Evolutionary conservation across 2,888 invertebrate species (phyloP).

Genomic region (Amblyteles armatorius): DNA sequence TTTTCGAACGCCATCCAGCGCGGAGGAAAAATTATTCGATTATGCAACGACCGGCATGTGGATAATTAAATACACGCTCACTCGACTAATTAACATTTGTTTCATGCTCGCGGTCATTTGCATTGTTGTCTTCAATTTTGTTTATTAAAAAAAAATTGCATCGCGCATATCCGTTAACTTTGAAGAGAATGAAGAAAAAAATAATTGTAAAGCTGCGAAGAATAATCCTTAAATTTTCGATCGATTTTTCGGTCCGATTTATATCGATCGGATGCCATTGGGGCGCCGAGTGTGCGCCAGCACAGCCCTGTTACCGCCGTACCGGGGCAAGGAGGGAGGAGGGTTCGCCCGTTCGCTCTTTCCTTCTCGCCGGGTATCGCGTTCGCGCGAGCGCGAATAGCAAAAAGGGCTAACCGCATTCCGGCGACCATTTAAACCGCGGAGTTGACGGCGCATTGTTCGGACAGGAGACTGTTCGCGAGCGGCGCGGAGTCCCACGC

Average conservation of each 20-base stretch:
- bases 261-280: slow-evolving; percentile 29
- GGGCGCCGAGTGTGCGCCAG: slow-evolving; percentile 18
- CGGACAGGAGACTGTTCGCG: slow-evolving; percentile 44
- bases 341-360: slow-evolving; percentile 28
- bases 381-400: slow-evolving; percentile 72
- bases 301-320: slow-evolving; percentile 42
- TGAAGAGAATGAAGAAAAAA: too few relatives aligned
- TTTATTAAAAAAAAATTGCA: neutral
- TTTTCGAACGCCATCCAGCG: neutral
- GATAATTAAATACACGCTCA: neutral
- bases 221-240: neutral
- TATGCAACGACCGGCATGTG: neutral
- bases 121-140: neutral
- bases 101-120: neutral
- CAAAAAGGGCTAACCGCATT: slow-evolving; percentile 84
- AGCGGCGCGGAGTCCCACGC: slow-evolving; percentile 28
- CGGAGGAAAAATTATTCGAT: neutral
- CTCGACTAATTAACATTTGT: neutral
- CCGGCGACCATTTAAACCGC: slow-evolving; percentile 83
- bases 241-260: neutral
- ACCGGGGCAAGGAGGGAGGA: slow-evolving; percentile 12
- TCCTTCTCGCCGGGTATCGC: slow-evolving; percentile 52
- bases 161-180: neutral
- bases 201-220: neutral
- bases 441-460: slow-evolving; percentile 71